A percentile compares a stretch with the other conserved stretches of the same genome.
phyloP scores from a whole-genome alignment of 2,113 vertebrate genomes.

The Uria lomvia region DNA sequence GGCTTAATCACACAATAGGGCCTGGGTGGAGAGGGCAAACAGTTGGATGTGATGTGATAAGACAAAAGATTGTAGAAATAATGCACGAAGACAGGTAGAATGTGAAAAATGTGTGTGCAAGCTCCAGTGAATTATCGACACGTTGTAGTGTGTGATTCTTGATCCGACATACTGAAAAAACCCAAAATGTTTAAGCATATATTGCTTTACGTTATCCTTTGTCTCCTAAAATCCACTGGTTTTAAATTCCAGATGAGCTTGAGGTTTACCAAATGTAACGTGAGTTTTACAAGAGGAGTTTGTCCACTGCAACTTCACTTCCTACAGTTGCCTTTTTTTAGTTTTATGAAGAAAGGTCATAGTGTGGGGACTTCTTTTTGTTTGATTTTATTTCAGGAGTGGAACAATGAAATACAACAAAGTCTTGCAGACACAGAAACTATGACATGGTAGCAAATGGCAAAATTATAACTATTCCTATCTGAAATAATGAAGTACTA shows the following conservation, averaged over 20 bases:
- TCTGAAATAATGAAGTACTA: constrained; percentile 8
- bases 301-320: neutral
- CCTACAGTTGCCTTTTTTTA: neutral
- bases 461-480: neutral
- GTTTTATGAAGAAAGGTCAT: neutral
- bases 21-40: neutral
- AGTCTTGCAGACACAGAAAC: neutral
- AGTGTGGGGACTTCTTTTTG: neutral
- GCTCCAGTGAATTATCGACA: neutral
- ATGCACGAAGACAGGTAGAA: neutral
- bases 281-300: neutral
- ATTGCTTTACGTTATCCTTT: neutral
- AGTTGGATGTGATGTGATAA: neutral
- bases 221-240: neutral
- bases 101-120: neutral
- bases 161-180: neutral
- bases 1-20: neutral
- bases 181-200: neutral
- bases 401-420: rapidly evolving
- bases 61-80: neutral
- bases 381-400: neutral
- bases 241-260: neutral
- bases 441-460: neutral
- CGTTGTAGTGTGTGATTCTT: neutral
- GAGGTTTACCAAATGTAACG: neutral